These are phyloP conservation scores for Drosophila dives DNA, from an alignment of 2,888 invertebrate species.

Conservation along the genomic window DNA sequence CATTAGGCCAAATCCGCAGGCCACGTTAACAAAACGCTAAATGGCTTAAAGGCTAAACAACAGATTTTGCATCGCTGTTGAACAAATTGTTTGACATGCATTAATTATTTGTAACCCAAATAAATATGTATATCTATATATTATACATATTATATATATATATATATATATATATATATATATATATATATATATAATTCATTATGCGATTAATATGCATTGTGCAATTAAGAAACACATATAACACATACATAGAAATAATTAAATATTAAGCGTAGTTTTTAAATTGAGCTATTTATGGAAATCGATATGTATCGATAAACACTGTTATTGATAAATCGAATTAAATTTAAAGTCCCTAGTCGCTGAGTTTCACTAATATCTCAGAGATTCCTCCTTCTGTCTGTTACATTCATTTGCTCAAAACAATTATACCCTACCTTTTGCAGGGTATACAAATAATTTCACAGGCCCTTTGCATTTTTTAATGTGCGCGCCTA, in stretches of 20 bases:
- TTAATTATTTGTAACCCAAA: conserved; percentile 20
- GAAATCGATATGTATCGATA: not conserved
- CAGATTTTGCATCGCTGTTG: conserved; percentile 1
- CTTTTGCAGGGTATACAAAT: not conserved
- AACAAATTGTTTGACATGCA: conserved; percentile 32
- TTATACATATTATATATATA: no score
- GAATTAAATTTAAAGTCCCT: not conserved
- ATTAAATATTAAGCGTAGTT: no score
- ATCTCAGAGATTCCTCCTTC: not conserved
- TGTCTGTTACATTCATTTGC: not conserved
- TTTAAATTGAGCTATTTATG: not conserved
- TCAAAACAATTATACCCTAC: not conserved
- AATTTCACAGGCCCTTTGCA: not conserved
- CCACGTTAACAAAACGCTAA: conserved; percentile 1
- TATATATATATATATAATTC: not conserved
- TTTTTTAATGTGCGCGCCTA: conserved; percentile 17
- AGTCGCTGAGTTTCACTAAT: not conserved
- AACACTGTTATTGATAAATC: not conserved
- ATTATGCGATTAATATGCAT: conserved; percentile 4
- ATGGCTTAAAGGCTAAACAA: conserved; percentile 8
- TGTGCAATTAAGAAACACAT: conserved; percentile 21
- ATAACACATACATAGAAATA: no score
- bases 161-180: not conserved
- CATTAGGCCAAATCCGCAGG: conserved; percentile 6
- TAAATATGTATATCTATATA: not conserved